Evolutionary conservation across 2,888 invertebrate genomes (phyloP), one percentile per base, ranked within the genome.

Genomic region (Temnothorax ravouxi): DNA sequence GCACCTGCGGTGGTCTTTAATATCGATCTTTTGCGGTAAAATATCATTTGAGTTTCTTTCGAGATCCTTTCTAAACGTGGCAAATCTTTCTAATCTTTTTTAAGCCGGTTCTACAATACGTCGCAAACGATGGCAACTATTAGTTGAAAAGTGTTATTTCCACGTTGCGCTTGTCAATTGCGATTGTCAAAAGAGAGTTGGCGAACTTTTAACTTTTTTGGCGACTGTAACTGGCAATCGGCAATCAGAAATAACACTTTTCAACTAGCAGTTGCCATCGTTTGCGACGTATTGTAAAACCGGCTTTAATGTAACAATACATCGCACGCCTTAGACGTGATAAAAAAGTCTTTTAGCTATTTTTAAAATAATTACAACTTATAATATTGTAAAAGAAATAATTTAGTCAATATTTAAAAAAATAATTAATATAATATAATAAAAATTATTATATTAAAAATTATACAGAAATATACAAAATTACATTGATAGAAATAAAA

Each of bases 1-100:
- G 69, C 47, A 71, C 56, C 56, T 21, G 54, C 15, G 9, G 21
- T 13, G 59, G 79, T 59, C 59, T 71, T 80, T 79, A 79, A 80
- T 79, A 79, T 80, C 38, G 71, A 71, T 59, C 18, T 59, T 47
- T 8, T 18, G 21, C 9, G 21, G 18, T 47, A 56, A 71, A 18
- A 61, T 38, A 80, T 71, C 13, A 8, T 29, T 21, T 56, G 8
- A 56, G 21, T 79, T 11, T 59, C 21, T 21, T 79, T 84, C 64
- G 77, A 84, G 56, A 77, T 44, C 21, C 47, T 29, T 50, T 8
- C 47, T 47, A 50, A 6, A 29, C 21, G 18, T 38, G 25, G 13
- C 13, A 44, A 59, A 64, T 47, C n/a, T 6, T 34, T 3, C 2
- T 6, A 75, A 34, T 75, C 8, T 47, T 2, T 47, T 44, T 56